A percentile compares a stretch with the other conserved stretches of the same genome.
Conservation (phyloP, 92 coral and sea anemone genomes). For the Epizoanthus fatuus region DNA sequence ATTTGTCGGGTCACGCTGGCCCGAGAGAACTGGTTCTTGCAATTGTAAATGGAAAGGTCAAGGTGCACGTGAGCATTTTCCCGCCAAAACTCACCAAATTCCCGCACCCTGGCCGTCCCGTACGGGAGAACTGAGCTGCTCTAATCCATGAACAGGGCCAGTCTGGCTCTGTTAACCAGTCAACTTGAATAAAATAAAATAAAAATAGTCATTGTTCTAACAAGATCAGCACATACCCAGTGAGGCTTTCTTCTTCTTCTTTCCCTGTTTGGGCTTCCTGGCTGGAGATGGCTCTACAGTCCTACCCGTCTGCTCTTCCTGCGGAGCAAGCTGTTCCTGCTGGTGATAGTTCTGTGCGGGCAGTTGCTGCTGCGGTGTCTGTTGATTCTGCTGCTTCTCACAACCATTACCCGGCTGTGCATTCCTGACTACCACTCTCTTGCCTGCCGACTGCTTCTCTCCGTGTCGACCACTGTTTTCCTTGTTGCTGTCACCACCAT, state of each 20-base stretch:
- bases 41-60: too few relatives aligned
- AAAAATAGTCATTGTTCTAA: too few relatives aligned
- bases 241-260: conserved; percentile 39
- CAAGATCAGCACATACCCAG: not conserved
- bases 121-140: too few relatives aligned
- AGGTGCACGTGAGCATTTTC: too few relatives aligned
- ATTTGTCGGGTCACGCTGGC: too few relatives aligned
- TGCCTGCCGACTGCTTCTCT: conserved; percentile 13
- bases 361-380: conserved; percentile 5
- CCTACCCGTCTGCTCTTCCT: not conserved
- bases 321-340: too few relatives aligned
- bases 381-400: conserved; percentile 12
- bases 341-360: not conserved
- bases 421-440: not conserved
- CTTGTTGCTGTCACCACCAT: conserved; percentile 17
- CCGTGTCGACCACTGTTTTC: conserved; percentile 31
- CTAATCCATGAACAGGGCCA: too few relatives aligned
- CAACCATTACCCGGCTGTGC: not conserved
- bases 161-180: too few relatives aligned
- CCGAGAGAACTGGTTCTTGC: too few relatives aligned
- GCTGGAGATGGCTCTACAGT: not conserved
- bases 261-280: conserved; percentile 22
- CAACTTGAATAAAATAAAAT: too few relatives aligned
- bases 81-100: too few relatives aligned
- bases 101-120: too few relatives aligned